Conservation (phyloP, 2,113 vertebrate species). For the Tachysurus vachellii region DNA sequence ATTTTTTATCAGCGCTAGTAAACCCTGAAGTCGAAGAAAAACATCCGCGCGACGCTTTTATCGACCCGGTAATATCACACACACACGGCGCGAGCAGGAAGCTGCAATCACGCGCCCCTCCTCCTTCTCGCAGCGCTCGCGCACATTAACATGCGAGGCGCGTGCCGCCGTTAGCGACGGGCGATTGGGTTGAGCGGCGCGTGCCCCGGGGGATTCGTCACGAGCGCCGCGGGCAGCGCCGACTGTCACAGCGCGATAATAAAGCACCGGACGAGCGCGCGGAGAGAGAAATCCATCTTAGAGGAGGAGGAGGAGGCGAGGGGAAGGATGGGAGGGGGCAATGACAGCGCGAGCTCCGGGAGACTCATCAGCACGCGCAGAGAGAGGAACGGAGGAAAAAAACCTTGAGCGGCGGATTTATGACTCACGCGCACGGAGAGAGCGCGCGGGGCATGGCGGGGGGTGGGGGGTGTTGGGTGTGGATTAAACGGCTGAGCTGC, state of each 20-base stretch:
- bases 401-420: conserved; percentile 55
- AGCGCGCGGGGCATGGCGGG: neutral
- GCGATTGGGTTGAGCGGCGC: conserved; percentile 76
- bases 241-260: conserved; percentile 80
- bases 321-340: conserved; percentile 72
- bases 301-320: conserved; percentile 69
- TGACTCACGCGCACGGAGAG: conserved; percentile 42
- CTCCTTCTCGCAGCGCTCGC: conserved; percentile 49
- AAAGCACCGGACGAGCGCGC: conserved; percentile 76
- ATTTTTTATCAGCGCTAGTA: conserved; percentile 66
- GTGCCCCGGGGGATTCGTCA: conserved; percentile 71
- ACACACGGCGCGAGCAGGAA: neutral
- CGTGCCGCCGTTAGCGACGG: conserved; percentile 70
- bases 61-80: conserved; percentile 54
- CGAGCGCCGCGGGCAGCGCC: conserved; percentile 68
- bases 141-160: conserved; percentile 75
- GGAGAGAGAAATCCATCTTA: conserved; percentile 77
- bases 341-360: conserved; percentile 62
- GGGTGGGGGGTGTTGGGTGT: neutral
- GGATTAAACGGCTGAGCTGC: conserved; percentile 44
- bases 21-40: conserved; percentile 62
- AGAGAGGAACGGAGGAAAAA: conserved; percentile 39
- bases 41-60: conserved; percentile 63
- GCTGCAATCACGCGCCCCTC: conserved; percentile 4
- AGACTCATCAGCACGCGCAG: conserved; percentile 56